Evolutionary conservation across 2,797 vertebrate species (phyloP).

Genomic region (Ara ararauna): DNA sequence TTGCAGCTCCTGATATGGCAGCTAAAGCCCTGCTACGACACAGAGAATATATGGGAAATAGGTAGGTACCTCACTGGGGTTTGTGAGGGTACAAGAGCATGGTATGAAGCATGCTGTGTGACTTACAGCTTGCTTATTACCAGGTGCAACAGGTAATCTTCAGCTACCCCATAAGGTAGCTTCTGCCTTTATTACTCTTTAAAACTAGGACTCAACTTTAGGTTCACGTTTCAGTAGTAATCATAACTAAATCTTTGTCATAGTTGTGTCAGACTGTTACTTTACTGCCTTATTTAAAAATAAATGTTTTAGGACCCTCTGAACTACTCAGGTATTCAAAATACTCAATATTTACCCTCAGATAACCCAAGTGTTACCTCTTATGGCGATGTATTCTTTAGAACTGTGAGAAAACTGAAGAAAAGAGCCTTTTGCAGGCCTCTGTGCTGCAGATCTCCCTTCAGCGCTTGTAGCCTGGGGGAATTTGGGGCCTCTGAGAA

Average conservation of each 20-base stretch:
- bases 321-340: background rate
- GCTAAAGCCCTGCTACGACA: constrained; percentile 85
- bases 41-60: constrained; percentile 85
- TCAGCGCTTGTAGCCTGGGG: fast-evolving
- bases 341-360: background rate
- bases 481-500: background rate
- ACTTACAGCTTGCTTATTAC: background rate
- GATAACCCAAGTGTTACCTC: background rate
- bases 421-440: background rate
- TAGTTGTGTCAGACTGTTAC: background rate
- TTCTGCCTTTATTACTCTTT: background rate
- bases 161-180: fast-evolving
- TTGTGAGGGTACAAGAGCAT: fast-evolving
- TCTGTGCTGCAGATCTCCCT: background rate
- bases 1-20: constrained; percentile 84
- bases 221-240: background rate
- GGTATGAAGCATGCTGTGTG: no score
- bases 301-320: background rate
- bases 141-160: fast-evolving
- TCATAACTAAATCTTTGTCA: background rate
- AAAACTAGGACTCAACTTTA: fast-evolving
- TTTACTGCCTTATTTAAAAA: background rate
- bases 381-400: background rate
- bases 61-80: constrained; percentile 73
- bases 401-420: background rate